Evolutionary conservation across 2,797 vertebrate species (phyloP).

Genomic region (Pampus argenteus): DNA sequence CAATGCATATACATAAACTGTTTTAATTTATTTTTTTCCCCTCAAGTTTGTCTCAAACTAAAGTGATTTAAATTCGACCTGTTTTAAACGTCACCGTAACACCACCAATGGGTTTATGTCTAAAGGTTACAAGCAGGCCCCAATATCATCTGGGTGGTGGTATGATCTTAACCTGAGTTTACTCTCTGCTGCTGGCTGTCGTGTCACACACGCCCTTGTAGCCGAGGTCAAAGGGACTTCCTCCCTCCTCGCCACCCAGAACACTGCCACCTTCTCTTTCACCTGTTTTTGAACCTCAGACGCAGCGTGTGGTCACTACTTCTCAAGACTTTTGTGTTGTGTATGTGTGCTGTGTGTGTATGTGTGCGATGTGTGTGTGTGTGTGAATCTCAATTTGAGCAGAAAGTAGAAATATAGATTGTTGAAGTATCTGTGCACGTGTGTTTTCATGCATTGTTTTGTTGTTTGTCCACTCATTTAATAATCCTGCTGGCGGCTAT

Average conservation of each 20-base stretch:
- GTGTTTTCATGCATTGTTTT: conserved; percentile 32
- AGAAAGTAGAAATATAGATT: conserved; percentile 2
- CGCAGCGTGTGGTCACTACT: conserved; percentile 76
- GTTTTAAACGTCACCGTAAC: conserved; percentile 69
- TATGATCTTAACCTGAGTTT: conserved; percentile 91
- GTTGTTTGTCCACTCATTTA: conserved; percentile 9
- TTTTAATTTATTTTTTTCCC: conserved; percentile 23
- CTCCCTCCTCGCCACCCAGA: conserved; percentile 65
- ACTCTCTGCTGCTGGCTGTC: conserved; percentile 90
- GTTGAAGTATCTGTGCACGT: conserved; percentile 44
- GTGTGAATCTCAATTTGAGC: conserved; percentile 6
- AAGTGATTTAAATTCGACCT: conserved; percentile 18
- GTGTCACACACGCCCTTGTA: conserved; percentile 69
- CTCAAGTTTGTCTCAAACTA: conserved; percentile 31
- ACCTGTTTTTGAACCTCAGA: conserved; percentile 61
- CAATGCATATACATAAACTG: neutral
- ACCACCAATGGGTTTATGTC: conserved; percentile 90
- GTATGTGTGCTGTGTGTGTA: neutral
- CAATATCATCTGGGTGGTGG: conserved; percentile 94
- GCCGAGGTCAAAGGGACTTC: conserved; percentile 43
- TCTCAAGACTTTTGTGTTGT: conserved; percentile 39
- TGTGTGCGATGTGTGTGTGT: conserved; percentile 12
- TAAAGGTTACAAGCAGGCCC: conserved; percentile 98
- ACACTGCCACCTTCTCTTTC: conserved; percentile 73
- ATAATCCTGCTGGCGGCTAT: conserved; percentile 20